These are phyloP conservation scores for Apodemus speciosus DNA, from an alignment of 2,113 vertebrate genomes.

Conservation along the genomic window DNA sequence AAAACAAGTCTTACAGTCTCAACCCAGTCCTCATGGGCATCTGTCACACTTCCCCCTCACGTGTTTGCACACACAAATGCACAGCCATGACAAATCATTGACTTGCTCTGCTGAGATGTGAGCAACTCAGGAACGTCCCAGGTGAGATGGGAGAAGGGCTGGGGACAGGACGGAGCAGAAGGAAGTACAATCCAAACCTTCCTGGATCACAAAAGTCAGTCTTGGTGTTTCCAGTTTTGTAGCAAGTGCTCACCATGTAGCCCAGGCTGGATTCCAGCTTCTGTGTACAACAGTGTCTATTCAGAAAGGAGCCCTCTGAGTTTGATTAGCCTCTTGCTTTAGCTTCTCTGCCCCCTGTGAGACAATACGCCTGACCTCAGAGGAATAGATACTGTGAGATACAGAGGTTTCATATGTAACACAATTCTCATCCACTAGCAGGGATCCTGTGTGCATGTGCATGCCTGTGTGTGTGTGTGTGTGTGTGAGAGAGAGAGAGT, in stretches of 20 bases:
- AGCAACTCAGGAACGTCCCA: accelerated
- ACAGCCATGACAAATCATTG: background rate
- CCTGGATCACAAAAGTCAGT: background rate
- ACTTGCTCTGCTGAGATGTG: background rate
- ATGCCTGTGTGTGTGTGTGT: background rate
- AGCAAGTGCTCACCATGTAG: background rate
- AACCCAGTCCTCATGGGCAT: background rate
- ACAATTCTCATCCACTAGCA: accelerated
- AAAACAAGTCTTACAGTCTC: slow-evolving; percentile 24
- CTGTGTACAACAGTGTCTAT: background rate
- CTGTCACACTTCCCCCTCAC: accelerated
- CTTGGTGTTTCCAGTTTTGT: background rate
- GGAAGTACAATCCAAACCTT: accelerated
- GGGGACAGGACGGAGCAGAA: background rate
- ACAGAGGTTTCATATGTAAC: accelerated
- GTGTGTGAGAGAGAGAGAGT: no score
- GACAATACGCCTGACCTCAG: no score
- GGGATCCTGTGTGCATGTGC: background rate
- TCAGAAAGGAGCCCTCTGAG: background rate
- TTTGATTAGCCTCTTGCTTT: background rate
- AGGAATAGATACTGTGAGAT: accelerated
- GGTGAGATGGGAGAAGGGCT: background rate
- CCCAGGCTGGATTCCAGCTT: background rate
- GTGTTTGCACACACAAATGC: background rate
- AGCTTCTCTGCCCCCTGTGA: background rate